A percentile compares a stretch with the other conserved stretches of the same genome.
These are phyloP conservation scores for Otolemur garnettii DNA, from an alignment of 2,113 vertebrate genomes.

Conservation along the genomic window DNA sequence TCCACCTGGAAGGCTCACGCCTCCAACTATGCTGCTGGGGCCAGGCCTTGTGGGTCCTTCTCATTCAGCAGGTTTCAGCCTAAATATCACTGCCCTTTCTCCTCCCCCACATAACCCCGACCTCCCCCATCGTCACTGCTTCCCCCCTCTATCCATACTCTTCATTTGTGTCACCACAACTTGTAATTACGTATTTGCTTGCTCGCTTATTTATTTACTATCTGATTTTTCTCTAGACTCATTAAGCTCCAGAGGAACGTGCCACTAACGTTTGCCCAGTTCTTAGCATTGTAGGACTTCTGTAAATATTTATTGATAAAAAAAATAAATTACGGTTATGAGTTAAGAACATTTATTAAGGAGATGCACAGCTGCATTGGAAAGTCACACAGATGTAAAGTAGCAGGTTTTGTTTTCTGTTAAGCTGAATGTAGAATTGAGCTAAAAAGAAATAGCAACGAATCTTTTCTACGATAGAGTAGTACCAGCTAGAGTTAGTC, in stretches of 20 bases:
- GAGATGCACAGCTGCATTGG: background rate
- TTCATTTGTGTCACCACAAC: background rate
- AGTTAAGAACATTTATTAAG: background rate
- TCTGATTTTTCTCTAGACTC: background rate
- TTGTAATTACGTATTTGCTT: background rate
- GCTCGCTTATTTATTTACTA: background rate
- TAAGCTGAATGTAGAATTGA: background rate
- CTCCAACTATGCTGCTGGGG: background rate
- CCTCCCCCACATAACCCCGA: background rate
- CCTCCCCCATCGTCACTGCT: too few species aligned
- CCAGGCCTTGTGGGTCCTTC: background rate
- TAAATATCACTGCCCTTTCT: background rate
- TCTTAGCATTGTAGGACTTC: background rate
- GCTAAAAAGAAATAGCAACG: background rate
- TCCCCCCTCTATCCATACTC: fast-evolving
- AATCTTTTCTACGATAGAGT: background rate
- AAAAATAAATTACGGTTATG: background rate
- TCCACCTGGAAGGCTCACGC: background rate
- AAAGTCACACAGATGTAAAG: background rate
- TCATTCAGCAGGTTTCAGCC: background rate
- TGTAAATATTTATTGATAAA: background rate
- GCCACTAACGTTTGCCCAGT: background rate
- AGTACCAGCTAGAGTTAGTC: background rate
- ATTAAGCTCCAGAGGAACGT: background rate
- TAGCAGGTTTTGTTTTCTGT: background rate